These are phyloP conservation scores for Globodera rostochiensis DNA, from an alignment of 1,140 invertebrate genomes.

Conservation along the genomic window DNA sequence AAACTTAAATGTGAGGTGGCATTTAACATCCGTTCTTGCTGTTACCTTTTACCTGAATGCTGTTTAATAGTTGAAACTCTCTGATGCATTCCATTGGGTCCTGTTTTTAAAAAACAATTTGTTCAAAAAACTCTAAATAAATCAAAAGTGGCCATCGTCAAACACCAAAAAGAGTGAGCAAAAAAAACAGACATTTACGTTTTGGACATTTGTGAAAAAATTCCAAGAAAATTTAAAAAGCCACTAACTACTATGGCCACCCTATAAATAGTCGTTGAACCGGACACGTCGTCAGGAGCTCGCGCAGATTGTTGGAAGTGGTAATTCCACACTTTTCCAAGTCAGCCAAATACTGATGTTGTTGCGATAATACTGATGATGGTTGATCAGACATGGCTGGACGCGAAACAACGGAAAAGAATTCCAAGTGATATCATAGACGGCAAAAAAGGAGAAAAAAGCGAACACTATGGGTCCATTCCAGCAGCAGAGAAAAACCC, in stretches of 20 bases:
- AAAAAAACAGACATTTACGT: too few species aligned
- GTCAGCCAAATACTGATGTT: slow-evolving; percentile 25
- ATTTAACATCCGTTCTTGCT: background rate
- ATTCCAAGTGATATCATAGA: too few species aligned
- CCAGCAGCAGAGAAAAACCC: too few species aligned
- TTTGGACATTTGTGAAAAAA: background rate
- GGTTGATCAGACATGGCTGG: background rate
- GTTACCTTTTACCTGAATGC: slow-evolving; percentile 26
- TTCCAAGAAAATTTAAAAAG: background rate
- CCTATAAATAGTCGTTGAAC: background rate
- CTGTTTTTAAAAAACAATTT: background rate
- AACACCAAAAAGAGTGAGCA: too few species aligned
- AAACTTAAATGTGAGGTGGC: slow-evolving; percentile 28
- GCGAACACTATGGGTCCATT: too few species aligned
- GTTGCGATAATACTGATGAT: background rate
- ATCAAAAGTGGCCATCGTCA: too few species aligned
- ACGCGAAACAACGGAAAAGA: too few species aligned
- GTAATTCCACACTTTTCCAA: slow-evolving; percentile 40
- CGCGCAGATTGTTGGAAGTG: slow-evolving; percentile 34
- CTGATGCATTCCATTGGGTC: slow-evolving; percentile 40
- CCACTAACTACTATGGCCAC: background rate
- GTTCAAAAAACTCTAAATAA: too few species aligned
- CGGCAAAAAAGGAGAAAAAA: too few species aligned
- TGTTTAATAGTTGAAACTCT: slow-evolving; percentile 34
- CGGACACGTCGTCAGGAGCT: slow-evolving; percentile 32